A percentile compares a stretch with the other conserved stretches of the same genome.
These are phyloP conservation scores for Operophtera brumata DNA, from an alignment of 2,888 invertebrate genomes.

Conservation along the genomic window DNA sequence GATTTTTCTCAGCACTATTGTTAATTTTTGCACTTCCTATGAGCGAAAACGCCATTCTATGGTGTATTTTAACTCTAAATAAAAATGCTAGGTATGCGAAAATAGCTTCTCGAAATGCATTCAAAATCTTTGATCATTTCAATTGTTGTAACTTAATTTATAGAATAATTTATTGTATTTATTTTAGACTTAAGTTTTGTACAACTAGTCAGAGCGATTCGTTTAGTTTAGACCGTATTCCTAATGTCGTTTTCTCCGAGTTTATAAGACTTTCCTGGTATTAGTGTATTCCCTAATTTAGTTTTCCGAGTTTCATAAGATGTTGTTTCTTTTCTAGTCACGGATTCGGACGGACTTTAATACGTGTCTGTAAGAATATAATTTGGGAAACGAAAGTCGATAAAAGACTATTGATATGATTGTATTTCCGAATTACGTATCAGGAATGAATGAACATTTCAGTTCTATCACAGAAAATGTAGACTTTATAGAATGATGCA, in stretches of 20 bases:
- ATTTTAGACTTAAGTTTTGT: slow-evolving; percentile 32
- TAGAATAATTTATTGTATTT: slow-evolving; percentile 51
- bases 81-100: background rate
- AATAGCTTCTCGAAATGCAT: slow-evolving; percentile 4
- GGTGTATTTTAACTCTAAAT: slow-evolving; percentile 7
- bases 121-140: slow-evolving; percentile 6
- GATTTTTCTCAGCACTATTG: slow-evolving; percentile 41
- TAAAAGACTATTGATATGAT: slow-evolving; percentile 22
- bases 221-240: slow-evolving; percentile 15
- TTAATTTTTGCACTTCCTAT: slow-evolving; percentile 38
- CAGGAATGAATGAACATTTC: slow-evolving; percentile 1
- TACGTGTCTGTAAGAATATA: slow-evolving; percentile 45
- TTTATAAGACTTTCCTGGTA: slow-evolving; percentile 44
- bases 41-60: background rate
- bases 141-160: slow-evolving; percentile 29
- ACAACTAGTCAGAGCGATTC: slow-evolving; percentile 64
- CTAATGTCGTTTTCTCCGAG: slow-evolving; percentile 60
- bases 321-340: slow-evolving; percentile 67
- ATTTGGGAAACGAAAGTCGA: slow-evolving; percentile 40
- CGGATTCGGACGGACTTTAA: slow-evolving; percentile 50
- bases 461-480: background rate
- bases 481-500: background rate
- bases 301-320: slow-evolving; percentile 51
- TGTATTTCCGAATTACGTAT: slow-evolving; percentile 13
- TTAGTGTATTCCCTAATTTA: slow-evolving; percentile 56